Percentiles rank a stretch among this genome's conserved stretches.
phyloP scores from a whole-genome alignment of 2,113 vertebrate genomes.

The Psilopsiagon aymara region DNA sequence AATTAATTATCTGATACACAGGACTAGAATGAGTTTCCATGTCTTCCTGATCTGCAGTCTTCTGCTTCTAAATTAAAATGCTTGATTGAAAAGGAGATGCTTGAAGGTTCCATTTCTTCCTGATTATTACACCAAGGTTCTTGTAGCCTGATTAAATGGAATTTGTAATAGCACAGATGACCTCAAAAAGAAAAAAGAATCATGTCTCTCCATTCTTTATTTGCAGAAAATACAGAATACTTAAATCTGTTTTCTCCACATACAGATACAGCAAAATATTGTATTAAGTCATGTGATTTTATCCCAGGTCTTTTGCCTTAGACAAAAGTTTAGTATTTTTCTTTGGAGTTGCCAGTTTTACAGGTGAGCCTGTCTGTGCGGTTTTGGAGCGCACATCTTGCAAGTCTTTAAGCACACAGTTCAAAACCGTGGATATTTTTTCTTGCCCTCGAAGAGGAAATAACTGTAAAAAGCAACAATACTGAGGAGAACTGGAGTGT shows the following conservation, averaged over 20 bases:
- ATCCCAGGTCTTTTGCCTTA: not conserved
- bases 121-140: constrained; percentile 32
- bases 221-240: not conserved
- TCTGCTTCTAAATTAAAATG: constrained; percentile 48
- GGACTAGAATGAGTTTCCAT: constrained; percentile 1
- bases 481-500: not conserved
- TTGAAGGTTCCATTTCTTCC: constrained; percentile 16
- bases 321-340: not conserved
- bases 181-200: not conserved
- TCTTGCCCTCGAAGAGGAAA: not conserved
- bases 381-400: not conserved
- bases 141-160: constrained; percentile 13
- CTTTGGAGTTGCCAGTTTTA: not conserved
- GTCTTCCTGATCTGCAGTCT: not conserved
- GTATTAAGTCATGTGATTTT: not conserved
- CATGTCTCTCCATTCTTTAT: not conserved
- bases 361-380: not conserved
- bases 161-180: not conserved
- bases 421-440: not conserved
- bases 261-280: not conserved
- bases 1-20: constrained; percentile 40
- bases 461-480: not conserved
- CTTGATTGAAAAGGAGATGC: constrained; percentile 60
- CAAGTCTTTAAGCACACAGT: not conserved
- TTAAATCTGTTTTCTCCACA: not conserved